A percentile compares a stretch with the other conserved stretches of the same genome.
Conservation (phyloP, 2,888 invertebrate genomes). For the Sminthurides aquaticus region DNA sequence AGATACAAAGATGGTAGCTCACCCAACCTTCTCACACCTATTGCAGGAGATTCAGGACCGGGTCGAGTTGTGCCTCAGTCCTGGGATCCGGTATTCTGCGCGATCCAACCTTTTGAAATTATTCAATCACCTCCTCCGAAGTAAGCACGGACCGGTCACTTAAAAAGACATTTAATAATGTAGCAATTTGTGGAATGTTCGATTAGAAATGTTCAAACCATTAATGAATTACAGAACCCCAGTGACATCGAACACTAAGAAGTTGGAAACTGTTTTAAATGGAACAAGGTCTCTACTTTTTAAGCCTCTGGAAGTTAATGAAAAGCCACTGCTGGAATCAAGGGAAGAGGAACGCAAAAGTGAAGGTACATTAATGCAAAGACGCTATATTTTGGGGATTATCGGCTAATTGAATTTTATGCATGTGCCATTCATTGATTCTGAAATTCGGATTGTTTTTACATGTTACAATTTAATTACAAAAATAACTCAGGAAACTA, state of each 20-base stretch:
- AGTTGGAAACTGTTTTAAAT: constrained; percentile 78
- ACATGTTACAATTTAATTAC: background rate
- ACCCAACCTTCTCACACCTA: too few species aligned
- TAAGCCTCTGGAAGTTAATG: constrained; percentile 43
- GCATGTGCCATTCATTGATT: too few species aligned
- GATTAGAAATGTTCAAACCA: background rate
- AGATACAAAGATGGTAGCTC: too few species aligned
- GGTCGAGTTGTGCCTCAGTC: too few species aligned
- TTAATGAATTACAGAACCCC: background rate
- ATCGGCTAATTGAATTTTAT: background rate
- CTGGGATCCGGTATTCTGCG: too few species aligned
- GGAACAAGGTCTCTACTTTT: constrained; percentile 75
- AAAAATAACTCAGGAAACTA: constrained; percentile 56
- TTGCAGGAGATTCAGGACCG: too few species aligned
- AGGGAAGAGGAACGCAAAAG: constrained; percentile 28
- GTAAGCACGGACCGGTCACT: too few species aligned
- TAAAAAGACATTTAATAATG: too few species aligned
- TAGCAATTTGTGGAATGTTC: too few species aligned
- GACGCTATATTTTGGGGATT: too few species aligned
- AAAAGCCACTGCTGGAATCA: constrained; percentile 44
- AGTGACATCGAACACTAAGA: constrained; percentile 57
- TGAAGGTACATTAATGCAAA: constrained; percentile 28
- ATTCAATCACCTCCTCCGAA: too few species aligned
- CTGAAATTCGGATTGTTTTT: too few species aligned
- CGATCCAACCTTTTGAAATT: background rate